A percentile compares a stretch with the other conserved stretches of the same genome.
Evolutionary conservation across 2,113 vertebrate genomes (phyloP).

Genomic region (Cyprinodon variegatus): DNA sequence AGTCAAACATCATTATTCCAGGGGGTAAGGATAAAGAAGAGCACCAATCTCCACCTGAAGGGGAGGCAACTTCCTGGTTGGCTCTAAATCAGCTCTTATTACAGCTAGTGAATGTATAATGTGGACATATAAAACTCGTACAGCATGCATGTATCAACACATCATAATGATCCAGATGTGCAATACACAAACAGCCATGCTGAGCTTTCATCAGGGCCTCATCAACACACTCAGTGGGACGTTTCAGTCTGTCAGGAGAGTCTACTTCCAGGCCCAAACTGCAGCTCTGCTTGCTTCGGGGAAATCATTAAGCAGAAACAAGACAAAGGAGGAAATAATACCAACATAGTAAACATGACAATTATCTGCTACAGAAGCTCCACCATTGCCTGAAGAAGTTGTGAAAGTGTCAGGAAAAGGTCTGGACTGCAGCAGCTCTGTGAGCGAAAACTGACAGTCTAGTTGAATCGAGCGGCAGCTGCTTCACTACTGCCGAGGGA

Average conservation of each 20-base stretch:
- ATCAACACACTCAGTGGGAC: constrained; percentile 19
- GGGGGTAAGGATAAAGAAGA: constrained; percentile 57
- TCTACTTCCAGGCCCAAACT: neutral
- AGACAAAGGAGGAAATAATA: constrained; percentile 1
- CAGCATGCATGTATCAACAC: constrained; percentile 1
- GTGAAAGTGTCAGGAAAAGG: constrained; percentile 11
- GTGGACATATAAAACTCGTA: neutral
- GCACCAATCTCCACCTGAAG: constrained; percentile 51
- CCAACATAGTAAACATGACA: neutral
- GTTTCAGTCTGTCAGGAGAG: constrained; percentile 4
- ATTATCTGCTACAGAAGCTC: constrained; percentile 4
- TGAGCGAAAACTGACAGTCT: constrained; percentile 4
- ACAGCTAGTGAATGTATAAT: constrained; percentile 3
- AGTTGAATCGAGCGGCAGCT: constrained; percentile 12
- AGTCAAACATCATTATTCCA: constrained; percentile 61
- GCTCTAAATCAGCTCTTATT: constrained; percentile 54
- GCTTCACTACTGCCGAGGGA: neutral
- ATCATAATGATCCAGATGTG: constrained; percentile 30
- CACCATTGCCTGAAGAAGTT: constrained; percentile 4
- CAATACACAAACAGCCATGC: neutral
- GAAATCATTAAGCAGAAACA: constrained; percentile 1
- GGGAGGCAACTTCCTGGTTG: constrained; percentile 50
- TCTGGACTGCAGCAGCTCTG: constrained; percentile 10
- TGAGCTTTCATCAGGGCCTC: constrained; percentile 35
- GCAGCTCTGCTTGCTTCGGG: neutral